phyloP scores from a whole-genome alignment of 2,888 invertebrate genomes.

The Hydrotaea diabolus region DNA sequence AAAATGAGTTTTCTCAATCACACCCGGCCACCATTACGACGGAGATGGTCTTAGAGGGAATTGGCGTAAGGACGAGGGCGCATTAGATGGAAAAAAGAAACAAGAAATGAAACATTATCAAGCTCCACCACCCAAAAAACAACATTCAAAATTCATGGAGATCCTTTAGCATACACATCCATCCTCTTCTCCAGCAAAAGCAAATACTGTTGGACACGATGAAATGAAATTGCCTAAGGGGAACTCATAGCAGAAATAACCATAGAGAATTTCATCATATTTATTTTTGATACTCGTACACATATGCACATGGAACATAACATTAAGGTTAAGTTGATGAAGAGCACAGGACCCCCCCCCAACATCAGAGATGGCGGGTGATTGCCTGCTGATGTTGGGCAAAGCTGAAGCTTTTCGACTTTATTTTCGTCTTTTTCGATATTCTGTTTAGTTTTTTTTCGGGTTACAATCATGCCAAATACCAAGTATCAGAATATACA shows the following conservation, averaged over 20 bases:
- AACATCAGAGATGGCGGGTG: too few species aligned
- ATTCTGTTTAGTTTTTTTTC: background rate
- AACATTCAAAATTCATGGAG: constrained; percentile 10
- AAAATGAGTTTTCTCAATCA: background rate
- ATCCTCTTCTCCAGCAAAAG: constrained; percentile 18
- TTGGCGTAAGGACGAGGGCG: too few species aligned
- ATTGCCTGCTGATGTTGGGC: background rate
- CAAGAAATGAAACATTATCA: background rate
- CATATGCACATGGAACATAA: constrained; percentile 25
- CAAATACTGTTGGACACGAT: constrained; percentile 33
- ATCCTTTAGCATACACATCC: background rate
- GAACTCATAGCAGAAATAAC: background rate
- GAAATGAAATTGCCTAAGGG: constrained; percentile 37
- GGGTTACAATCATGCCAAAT: background rate
- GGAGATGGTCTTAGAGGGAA: too few species aligned
- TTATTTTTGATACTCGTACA: background rate
- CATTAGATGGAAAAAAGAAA: background rate
- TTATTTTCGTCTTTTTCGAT: background rate
- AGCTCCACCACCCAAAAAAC: background rate
- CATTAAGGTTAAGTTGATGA: constrained; percentile 13
- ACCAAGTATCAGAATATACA: background rate
- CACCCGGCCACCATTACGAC: background rate
- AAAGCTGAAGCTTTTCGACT: too few species aligned
- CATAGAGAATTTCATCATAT: constrained; percentile 2
- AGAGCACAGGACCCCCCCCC: background rate